Conservation (phyloP, 2,113 vertebrate species). For the Eupsittula cactorum region DNA sequence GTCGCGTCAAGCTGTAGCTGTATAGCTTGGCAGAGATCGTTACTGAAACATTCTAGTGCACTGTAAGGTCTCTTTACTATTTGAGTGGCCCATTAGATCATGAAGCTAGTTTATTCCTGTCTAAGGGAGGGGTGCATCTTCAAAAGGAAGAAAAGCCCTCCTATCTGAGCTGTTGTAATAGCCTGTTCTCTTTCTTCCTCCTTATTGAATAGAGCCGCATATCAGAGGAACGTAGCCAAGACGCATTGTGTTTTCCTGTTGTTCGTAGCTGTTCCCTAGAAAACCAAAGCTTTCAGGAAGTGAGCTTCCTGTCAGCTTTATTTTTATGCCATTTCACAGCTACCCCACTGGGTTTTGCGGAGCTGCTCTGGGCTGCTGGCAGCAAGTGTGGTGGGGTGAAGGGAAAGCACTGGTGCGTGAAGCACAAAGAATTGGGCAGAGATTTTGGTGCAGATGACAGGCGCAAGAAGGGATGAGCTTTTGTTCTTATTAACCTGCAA, state of each 20-base stretch:
- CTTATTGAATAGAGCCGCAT: neutral
- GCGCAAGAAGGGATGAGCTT: neutral
- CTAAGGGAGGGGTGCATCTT: neutral
- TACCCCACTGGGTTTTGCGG: constrained; percentile 5
- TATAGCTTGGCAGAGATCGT: neutral
- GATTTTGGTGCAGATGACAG: neutral
- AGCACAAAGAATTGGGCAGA: neutral
- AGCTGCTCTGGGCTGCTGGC: constrained; percentile 10
- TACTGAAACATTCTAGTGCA: neutral
- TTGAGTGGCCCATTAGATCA: neutral
- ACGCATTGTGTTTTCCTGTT: neutral
- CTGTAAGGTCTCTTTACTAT: neutral
- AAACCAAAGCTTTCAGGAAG: neutral
- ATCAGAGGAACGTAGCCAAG: neutral
- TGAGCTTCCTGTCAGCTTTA: constrained; percentile 24
- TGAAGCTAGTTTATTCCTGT: neutral
- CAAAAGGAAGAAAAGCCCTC: neutral
- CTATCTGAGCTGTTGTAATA: neutral
- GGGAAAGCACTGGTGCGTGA: neutral
- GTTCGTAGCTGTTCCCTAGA: neutral
- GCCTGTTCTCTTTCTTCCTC: neutral
- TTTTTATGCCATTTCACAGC: neutral
- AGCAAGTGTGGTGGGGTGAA: neutral
- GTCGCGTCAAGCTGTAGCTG: neutral
- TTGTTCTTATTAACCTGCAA: neutral